Percentiles rank a stretch among this genome's conserved stretches.
Evolutionary conservation across 2,888 invertebrate species (phyloP).

Genomic region (Siphlonurus alternatus): DNA sequence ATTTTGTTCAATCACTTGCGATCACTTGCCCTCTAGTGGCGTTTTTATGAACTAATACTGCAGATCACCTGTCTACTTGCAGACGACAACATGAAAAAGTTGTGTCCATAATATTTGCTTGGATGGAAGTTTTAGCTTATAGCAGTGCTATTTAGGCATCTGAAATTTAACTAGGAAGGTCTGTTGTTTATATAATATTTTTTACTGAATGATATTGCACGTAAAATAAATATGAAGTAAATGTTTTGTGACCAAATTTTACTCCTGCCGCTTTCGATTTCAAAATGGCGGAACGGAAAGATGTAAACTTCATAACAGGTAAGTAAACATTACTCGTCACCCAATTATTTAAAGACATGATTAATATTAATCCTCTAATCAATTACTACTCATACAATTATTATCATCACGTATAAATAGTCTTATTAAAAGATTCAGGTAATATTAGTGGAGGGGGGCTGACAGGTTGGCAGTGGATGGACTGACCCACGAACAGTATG

Average conservation of each 20-base stretch:
- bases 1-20: too few relatives aligned
- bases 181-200: not conserved
- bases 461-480: slow-evolving; percentile 3
- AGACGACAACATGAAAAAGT: not conserved
- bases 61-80: not conserved
- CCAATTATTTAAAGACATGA: not conserved
- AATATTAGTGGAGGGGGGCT: not conserved
- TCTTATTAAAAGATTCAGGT: too few relatives aligned
- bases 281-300: slow-evolving; percentile 2
- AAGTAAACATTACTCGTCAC: not conserved
- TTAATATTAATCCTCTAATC: too few relatives aligned
- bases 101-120: not conserved
- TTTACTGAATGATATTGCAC: not conserved
- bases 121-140: not conserved
- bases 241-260: not conserved
- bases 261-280: not conserved
- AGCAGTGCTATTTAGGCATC: not conserved
- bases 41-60: not conserved
- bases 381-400: too few relatives aligned
- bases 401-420: too few relatives aligned
- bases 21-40: not conserved
- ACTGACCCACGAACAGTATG: not conserved
- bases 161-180: not conserved
- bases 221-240: not conserved
- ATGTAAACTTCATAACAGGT: slow-evolving; percentile 1